Evolutionary conservation across 2,113 vertebrate genomes (phyloP).

Genomic region (Malaclemys terrapin): DNA sequence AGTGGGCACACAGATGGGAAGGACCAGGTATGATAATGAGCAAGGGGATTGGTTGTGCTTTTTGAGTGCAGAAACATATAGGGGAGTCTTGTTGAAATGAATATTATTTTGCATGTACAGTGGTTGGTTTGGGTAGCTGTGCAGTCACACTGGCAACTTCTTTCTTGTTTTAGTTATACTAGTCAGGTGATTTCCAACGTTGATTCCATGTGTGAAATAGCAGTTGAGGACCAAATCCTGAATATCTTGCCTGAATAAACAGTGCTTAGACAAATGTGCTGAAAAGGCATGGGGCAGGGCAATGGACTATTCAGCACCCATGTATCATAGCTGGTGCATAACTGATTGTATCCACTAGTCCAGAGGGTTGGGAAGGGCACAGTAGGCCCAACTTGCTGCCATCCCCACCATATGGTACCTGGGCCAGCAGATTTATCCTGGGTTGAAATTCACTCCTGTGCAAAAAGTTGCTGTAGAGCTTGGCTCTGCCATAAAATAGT

Average conservation of each 20-base stretch:
- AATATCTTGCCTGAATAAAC: fast-evolving
- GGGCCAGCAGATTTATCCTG: background rate
- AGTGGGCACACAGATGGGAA: background rate
- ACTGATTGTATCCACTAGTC: no score
- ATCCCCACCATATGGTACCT: background rate
- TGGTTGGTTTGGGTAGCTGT: background rate
- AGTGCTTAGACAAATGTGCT: background rate
- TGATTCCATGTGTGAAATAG: background rate
- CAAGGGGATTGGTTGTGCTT: fast-evolving
- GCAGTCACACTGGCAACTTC: background rate
- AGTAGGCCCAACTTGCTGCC: background rate
- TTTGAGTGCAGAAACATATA: background rate
- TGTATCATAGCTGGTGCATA: background rate
- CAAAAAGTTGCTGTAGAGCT: background rate
- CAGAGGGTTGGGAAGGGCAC: background rate
- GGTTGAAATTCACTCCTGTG: background rate
- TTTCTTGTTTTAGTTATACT: background rate
- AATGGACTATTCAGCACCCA: background rate
- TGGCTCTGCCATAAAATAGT: background rate
- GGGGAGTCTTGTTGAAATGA: background rate
- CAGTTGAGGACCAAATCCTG: background rate
- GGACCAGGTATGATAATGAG: fast-evolving
- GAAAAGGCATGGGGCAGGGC: background rate
- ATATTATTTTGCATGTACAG: background rate
- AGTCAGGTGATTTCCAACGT: background rate